Percentiles rank a stretch among this genome's conserved stretches.
Evolutionary conservation across 2,888 invertebrate species (phyloP).

Genomic region (Ferdinandea cuprea): DNA sequence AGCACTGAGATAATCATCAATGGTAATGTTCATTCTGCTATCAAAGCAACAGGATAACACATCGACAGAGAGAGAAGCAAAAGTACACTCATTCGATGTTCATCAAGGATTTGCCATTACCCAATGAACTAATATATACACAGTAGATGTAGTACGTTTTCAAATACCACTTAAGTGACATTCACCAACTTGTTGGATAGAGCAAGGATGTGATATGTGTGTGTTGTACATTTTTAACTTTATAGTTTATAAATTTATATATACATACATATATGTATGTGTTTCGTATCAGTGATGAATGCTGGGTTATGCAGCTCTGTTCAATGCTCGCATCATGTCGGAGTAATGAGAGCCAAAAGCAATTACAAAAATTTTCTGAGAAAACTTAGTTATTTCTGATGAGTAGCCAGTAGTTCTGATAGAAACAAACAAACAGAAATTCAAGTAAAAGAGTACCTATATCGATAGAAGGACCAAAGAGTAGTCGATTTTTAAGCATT

Average conservation of each 20-base stretch:
- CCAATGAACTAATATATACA: constrained; percentile 25
- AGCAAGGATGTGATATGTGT: constrained; percentile 1
- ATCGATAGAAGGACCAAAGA: neutral
- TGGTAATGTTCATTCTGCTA: constrained; percentile 7
- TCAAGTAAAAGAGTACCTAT: neutral
- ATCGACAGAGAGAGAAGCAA: neutral
- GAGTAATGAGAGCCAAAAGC: constrained; percentile 15
- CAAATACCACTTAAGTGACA: constrained; percentile 66
- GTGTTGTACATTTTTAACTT: too few relatives aligned
- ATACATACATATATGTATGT: neutral
- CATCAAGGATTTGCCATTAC: constrained; percentile 67
- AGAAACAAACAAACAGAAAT: neutral
- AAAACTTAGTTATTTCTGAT: constrained; percentile 11
- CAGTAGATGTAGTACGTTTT: constrained; percentile 40
- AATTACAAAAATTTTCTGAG: constrained; percentile 9
- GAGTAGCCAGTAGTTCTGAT: neutral
- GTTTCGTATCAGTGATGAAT: neutral
- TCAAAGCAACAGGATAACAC: constrained; percentile 43
- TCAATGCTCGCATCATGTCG: neutral
- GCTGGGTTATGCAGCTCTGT: neutral
- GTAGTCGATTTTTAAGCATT: neutral
- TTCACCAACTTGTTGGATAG: constrained; percentile 61
- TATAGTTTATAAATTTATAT: too few relatives aligned
- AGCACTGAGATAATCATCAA: constrained; percentile 39
- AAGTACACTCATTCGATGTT: constrained; percentile 37